These are phyloP conservation scores for Drosophila planitibia DNA, from an alignment of 2,888 invertebrate genomes.

Conservation along the genomic window DNA sequence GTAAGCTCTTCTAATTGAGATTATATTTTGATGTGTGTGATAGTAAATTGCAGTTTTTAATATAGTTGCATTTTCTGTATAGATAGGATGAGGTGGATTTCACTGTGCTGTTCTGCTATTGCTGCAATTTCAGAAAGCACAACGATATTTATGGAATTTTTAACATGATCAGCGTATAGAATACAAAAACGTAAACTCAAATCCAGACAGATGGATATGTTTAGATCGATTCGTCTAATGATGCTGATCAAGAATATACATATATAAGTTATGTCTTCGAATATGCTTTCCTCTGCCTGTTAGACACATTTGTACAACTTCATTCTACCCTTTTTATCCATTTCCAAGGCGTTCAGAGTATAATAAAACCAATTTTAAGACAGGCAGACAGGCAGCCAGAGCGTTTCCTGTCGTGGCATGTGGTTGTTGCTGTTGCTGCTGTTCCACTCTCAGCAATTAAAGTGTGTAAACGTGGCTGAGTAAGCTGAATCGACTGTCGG, in stretches of 20 bases:
- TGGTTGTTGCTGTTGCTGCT: constrained; percentile 32
- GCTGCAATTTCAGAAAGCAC: too few species aligned
- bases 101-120: too few species aligned
- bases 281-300: not conserved
- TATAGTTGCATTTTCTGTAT: not conserved
- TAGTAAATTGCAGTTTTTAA: not conserved
- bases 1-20: not conserved
- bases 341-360: not conserved
- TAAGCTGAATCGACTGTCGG: constrained; percentile 61
- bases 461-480: constrained; percentile 74
- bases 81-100: not conserved
- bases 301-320: not conserved
- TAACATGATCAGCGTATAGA: not conserved
- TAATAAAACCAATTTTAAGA: constrained; percentile 60
- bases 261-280: not conserved
- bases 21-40: not conserved
- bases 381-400: constrained; percentile 44
- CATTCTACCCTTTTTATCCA: not conserved
- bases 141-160: not conserved
- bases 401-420: constrained; percentile 73
- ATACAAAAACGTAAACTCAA: not conserved
- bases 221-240: not conserved
- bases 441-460: constrained; percentile 61
- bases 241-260: not conserved
- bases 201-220: not conserved